These are phyloP conservation scores for Ctenochaetus hawaiiensis DNA, from an alignment of 2,797 vertebrate genomes.

Conservation along the genomic window DNA sequence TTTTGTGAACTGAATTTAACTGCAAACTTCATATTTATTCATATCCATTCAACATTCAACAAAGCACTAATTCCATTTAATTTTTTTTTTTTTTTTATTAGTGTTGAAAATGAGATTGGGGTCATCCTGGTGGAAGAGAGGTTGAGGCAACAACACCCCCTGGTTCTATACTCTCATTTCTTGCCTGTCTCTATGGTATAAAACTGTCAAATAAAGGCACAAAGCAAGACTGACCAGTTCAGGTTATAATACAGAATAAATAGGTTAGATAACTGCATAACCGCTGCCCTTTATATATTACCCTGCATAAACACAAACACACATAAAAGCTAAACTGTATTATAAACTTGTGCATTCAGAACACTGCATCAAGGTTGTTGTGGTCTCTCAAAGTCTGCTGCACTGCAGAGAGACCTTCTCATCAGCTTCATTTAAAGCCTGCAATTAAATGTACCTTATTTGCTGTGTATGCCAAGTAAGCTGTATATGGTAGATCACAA, in stretches of 20 bases:
- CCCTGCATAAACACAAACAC: conserved; percentile 11
- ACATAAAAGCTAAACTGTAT: not conserved
- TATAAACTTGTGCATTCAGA: conserved; percentile 7
- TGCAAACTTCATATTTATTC: not conserved
- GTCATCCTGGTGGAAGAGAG: not conserved
- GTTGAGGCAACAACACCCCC: not conserved
- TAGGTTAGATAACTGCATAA: conserved; percentile 17
- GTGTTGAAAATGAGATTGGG: conserved; percentile 7
- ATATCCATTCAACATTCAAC: conserved; percentile 3
- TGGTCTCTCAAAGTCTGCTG: conserved; percentile 11
- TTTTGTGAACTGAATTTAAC: not conserved
- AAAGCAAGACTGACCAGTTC: conserved; percentile 26
- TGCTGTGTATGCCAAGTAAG: conserved; percentile 10
- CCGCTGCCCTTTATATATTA: conserved; percentile 26
- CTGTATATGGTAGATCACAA: conserved; percentile 27
- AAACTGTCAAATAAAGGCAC: conserved; percentile 31
- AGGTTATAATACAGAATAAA: conserved; percentile 24
- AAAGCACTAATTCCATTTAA: conserved; percentile 20
- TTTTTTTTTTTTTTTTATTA: not conserved
- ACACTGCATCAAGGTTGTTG: conserved; percentile 18
- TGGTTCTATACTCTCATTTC: conserved; percentile 18
- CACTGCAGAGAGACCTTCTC: conserved; percentile 21
- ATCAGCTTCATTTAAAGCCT: conserved; percentile 38
- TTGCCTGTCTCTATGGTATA: conserved; percentile 17
- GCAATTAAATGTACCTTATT: conserved; percentile 47